These are phyloP conservation scores for Pyrocoelia pectoralis DNA, from an alignment of 2,888 invertebrate genomes.

Conservation along the genomic window DNA sequence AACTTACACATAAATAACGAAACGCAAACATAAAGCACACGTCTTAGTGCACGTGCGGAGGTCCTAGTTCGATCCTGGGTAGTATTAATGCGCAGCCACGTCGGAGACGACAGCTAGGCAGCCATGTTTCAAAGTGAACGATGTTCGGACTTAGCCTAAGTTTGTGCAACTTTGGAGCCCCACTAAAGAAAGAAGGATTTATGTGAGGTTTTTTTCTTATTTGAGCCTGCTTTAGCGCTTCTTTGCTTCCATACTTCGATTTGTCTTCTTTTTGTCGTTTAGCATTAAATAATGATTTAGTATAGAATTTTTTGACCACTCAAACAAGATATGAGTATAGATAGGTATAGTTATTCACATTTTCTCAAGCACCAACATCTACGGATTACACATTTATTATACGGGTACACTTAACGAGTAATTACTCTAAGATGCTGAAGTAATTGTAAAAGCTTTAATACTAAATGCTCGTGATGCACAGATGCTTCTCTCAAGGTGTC, in stretches of 20 bases:
- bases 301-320: slow-evolving; percentile 27
- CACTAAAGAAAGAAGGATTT: slow-evolving; percentile 59
- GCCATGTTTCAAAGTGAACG: slow-evolving; percentile 61
- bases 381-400: no score
- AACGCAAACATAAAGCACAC: slow-evolving; percentile 36
- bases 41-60: slow-evolving; percentile 45
- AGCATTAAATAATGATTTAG: slow-evolving; percentile 60
- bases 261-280: slow-evolving; percentile 61
- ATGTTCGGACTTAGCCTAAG: slow-evolving; percentile 60
- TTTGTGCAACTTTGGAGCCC: slow-evolving; percentile 58
- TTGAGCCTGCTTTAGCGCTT: slow-evolving; percentile 48
- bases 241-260: slow-evolving; percentile 58
- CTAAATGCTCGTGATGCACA: no score
- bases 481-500: no score
- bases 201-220: slow-evolving; percentile 54
- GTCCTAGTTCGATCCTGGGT: slow-evolving; percentile 47
- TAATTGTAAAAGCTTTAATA: no score
- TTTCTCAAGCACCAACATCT: neutral
- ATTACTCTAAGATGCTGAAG: no score
- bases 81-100: slow-evolving; percentile 58
- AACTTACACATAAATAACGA: slow-evolving; percentile 35
- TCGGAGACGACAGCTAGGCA: slow-evolving; percentile 55
- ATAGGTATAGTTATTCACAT: neutral
- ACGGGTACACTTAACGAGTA: no score
- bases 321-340: neutral